Evolutionary conservation across 2,797 vertebrate species (phyloP).

Genomic region (Pagetopsis macropterus): DNA sequence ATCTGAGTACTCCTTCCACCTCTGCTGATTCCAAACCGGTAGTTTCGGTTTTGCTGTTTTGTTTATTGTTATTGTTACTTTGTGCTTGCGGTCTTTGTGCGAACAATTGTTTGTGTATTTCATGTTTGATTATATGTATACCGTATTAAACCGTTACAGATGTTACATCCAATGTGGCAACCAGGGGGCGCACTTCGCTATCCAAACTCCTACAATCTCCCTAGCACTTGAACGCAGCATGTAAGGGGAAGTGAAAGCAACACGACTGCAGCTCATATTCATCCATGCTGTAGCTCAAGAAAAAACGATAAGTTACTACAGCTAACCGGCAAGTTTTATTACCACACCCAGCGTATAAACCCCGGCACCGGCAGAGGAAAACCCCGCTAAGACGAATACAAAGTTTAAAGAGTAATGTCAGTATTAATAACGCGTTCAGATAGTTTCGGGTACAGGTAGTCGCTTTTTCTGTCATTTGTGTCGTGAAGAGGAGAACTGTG

Average conservation of each 20-base stretch:
- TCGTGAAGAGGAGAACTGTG: constrained; percentile 9
- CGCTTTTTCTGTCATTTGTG: not conserved
- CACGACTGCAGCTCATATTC: not conserved
- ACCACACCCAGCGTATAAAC: not conserved
- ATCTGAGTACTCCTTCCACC: too few species aligned
- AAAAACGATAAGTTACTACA: constrained; percentile 37
- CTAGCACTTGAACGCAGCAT: constrained; percentile 10
- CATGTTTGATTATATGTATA: too few species aligned
- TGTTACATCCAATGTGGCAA: not conserved
- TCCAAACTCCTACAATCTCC: not conserved
- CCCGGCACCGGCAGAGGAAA: not conserved
- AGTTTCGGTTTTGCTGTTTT: too few species aligned
- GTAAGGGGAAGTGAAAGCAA: constrained; percentile 57
- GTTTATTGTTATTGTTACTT: too few species aligned
- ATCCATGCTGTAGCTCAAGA: too few species aligned
- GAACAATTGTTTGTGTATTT: too few species aligned
- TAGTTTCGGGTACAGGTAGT: not conserved
- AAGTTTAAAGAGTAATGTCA: constrained; percentile 13
- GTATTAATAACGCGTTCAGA: not conserved
- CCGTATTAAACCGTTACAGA: not conserved
- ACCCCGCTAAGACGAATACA: not conserved
- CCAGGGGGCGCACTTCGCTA: accelerated
- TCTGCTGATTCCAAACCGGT: too few species aligned
- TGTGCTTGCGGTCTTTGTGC: too few species aligned
- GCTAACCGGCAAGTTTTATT: constrained; percentile 19